Evolutionary conservation across 1,140 invertebrate genomes (phyloP).

Genomic region (Drosophila setifemur): DNA sequence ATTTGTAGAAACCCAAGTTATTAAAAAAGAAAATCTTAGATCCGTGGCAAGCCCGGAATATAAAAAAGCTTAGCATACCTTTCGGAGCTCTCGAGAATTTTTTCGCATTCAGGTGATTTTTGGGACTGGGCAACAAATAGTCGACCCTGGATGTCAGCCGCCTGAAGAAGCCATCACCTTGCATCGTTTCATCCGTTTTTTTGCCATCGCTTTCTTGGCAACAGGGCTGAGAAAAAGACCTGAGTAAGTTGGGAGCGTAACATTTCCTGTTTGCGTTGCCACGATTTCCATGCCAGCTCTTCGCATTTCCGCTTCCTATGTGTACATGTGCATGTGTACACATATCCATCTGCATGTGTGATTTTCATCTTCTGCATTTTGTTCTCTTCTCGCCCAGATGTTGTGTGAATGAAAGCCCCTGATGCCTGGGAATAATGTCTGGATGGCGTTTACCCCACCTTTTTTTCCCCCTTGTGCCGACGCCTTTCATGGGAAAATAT

Average conservation of each 20-base stretch:
- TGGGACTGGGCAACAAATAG: slow-evolving; percentile 6
- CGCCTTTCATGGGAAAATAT: slow-evolving; percentile 76
- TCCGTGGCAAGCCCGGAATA: background rate
- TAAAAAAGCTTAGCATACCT: slow-evolving; percentile 3
- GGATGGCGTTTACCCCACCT: slow-evolving; percentile 1
- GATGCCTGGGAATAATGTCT: slow-evolving; percentile 60
- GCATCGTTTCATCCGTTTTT: slow-evolving; percentile 6
- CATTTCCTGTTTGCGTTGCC: slow-evolving; percentile 76
- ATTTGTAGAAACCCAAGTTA: too few relatives aligned
- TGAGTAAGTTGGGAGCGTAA: slow-evolving; percentile 42
- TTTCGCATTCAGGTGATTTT: background rate
- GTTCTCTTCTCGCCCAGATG: background rate
- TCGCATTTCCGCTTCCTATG: slow-evolving; percentile 7
- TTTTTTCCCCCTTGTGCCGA: slow-evolving; percentile 22
- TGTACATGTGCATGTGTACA: background rate
- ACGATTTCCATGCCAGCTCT: slow-evolving; percentile 54
- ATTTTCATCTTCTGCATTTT: slow-evolving; percentile 8
- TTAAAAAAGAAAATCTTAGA: slow-evolving; percentile 2
- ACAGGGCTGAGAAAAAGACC: slow-evolving; percentile 20
- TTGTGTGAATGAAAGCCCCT: slow-evolving; percentile 47
- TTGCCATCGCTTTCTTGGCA: slow-evolving; percentile 42
- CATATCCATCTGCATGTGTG: slow-evolving; percentile 21
- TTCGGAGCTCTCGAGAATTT: background rate
- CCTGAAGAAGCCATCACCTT: background rate
- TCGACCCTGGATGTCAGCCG: background rate